Evolutionary conservation across 2,113 vertebrate species (phyloP), one percentile per base, ranked within the genome.

Genomic region (Scortum barcoo): DNA sequence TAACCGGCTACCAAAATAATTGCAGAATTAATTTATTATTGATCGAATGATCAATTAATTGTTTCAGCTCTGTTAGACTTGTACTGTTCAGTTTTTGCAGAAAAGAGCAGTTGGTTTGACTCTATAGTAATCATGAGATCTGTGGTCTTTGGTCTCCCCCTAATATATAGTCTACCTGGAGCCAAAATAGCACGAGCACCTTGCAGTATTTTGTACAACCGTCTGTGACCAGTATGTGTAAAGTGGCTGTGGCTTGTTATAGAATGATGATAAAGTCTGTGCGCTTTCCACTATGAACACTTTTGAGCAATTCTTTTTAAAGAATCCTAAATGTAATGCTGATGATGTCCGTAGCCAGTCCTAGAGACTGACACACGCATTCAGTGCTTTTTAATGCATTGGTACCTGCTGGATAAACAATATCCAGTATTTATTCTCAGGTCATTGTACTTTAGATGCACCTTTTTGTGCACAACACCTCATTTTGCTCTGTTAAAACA

Each of bases 211-310:
- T 56, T 14, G 16, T 2, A 33, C 51, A 28, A n/a, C 14, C 61
- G 20, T 36, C 42, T 82, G 62, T 69, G 54, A 48, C 33, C 69
- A 56, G 30, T 44, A 16, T 51, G 58, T 71, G 76, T 80, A 53
- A 66, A 62, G 50, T 58, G 53, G 46, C 44, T 61, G 30, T 28
- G 38, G 53, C 66, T 22, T 65, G 40, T 76, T 75, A 66, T 51
- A 66, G 66, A 82, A 69, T 24, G 28, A 42, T 28, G 38, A 72
- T 7, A 14, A 36, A 22, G 46, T 44, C 33, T 54, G 50, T n/a
- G 10, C 24, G 63, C 42, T 66, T 40, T 79, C 56, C 56, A 79
- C n/a, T 36, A 3, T 30, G 60, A 12, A 66, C 38, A 80, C 57
- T 22, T 26, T 28, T 62, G 46, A 63, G 6, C 19, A 51, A 33